phyloP scores from a whole-genome alignment of 2,888 invertebrate genomes.

The Lepidonotus clava region DNA sequence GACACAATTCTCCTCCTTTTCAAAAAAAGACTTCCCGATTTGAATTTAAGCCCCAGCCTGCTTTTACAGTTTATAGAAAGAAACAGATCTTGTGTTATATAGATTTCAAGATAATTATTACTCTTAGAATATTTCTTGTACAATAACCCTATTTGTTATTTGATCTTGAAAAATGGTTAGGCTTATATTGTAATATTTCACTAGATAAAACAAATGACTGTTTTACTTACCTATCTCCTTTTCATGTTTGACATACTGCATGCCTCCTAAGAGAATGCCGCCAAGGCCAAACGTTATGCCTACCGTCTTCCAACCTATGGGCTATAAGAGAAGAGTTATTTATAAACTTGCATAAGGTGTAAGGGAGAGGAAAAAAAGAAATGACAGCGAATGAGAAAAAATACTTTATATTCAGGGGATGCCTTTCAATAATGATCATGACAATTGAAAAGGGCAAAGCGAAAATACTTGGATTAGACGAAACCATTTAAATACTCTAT shows the following conservation, averaged over 20 bases:
- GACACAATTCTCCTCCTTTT: too few relatives aligned
- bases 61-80: too few relatives aligned
- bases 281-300: constrained; percentile 86
- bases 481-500: too few relatives aligned
- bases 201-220: neutral
- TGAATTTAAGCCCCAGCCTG: too few relatives aligned
- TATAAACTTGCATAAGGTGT: neutral
- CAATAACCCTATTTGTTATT: too few relatives aligned
- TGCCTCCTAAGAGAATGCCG: constrained; percentile 85
- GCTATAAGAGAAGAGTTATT: constrained; percentile 76
- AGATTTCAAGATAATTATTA: too few relatives aligned
- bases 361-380: neutral
- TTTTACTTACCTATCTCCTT: constrained; percentile 86
- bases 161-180: too few relatives aligned
- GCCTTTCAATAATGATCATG: neutral
- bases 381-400: neutral
- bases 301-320: constrained; percentile 92
- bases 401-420: neutral
- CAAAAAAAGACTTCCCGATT: too few relatives aligned
- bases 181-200: too few relatives aligned
- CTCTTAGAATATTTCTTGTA: too few relatives aligned
- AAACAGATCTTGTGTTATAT: too few relatives aligned
- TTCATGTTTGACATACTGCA: constrained; percentile 89
- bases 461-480: too few relatives aligned
- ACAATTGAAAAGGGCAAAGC: neutral